Evolutionary conservation across 1,140 invertebrate species (phyloP), one percentile per base, ranked within the genome.

Genomic region (Nylanderia fulva): DNA sequence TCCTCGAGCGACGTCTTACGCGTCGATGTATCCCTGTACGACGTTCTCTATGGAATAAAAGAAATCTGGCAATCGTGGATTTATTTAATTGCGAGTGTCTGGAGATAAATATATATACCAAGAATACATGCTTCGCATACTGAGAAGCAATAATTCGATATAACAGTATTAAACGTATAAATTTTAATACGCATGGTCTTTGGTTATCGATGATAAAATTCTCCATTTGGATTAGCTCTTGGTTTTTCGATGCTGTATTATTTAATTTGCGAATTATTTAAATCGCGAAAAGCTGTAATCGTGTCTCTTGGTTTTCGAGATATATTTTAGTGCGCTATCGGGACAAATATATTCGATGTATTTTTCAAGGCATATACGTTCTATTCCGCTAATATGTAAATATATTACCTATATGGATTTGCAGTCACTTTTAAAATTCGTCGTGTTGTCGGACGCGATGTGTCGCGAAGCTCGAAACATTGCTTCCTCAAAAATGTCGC

Each of bases 361-460:
- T 82, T 82, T 58, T 7, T n/a, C n/a, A n/a, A n/a, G 18, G 48
- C 15, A 5, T 9, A 33, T n/a, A 33, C 18, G 13, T 36, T 4
- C 18, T 33, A 13, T 69, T 3, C 24, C 24, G 24, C 77, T 82
- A 82, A 82, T 82, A 72, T 45, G 77, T 82, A 72, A 36, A 66
- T 75, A 76, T 63, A 45, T 61, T 77, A n/a, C n/a, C n/a, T n/a
- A 79, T 71, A 72, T 33, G 36, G 64, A 71, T 42, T 36, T 39
- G 11, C 18, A 82, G 66, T 45, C 52, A 60, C 66, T 72, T 82
- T 82, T 82, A 42, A 58, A 82, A 82, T 58, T 36, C 36, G 64
- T 21, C 45, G 33, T 13, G 9, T 18, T 33, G 33, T 15, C 45
- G n/a, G 27, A 64, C 45, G 9, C 18, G 63, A 68, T 21, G 36